Evolutionary conservation across 2,888 invertebrate species (phyloP), one percentile per base, ranked within the genome.

Genomic region (Himalopsyche japonica): DNA sequence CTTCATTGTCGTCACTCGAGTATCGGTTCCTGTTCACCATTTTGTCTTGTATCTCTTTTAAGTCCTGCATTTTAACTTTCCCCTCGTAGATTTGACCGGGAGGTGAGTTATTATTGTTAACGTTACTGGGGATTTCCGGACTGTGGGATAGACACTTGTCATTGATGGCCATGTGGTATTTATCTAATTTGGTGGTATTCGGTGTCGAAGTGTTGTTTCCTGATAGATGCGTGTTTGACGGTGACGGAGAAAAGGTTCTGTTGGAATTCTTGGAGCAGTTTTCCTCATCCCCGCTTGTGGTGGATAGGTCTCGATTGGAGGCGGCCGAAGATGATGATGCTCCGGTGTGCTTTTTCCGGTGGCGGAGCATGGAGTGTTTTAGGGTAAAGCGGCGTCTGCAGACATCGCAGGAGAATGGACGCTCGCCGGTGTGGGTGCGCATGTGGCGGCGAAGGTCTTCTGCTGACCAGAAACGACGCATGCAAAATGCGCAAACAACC

Each of bases 351-450:
- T 98, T 98, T 92, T 98, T 97, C 88, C 97, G 94, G 89, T 98
- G 98, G 0, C 98, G 94, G 87, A 98, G 93, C 98, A 98, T 98
- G 91, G 97, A 97, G 92, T 98, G 98, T 89, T 98, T 98, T 78
- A 98, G 91, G 0, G 98, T 98, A 91, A 98, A 98, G 87, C 96
- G 94, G 7, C 98, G 93, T 49, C 95, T 92, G 90, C 98, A 98
- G 76, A 97, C 95, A 90, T 97, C 97, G 89, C 98, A 98, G 85
- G 96, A 96, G 90, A 98, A 98, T 0, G 98, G 98, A 1, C 98
- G 92, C 89, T 98, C 98, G 0, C 98, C 98, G 0, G 97, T 97
- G 90, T 98, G 98, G 0, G 98, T 98, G 27, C 98, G 93, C 97
- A 98, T 98, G 90, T 98, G 98, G 0, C 98, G 94, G 0, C 98